These are phyloP conservation scores for Ataeniobius toweri DNA, from an alignment of 2,797 vertebrate species.

Conservation along the genomic window DNA sequence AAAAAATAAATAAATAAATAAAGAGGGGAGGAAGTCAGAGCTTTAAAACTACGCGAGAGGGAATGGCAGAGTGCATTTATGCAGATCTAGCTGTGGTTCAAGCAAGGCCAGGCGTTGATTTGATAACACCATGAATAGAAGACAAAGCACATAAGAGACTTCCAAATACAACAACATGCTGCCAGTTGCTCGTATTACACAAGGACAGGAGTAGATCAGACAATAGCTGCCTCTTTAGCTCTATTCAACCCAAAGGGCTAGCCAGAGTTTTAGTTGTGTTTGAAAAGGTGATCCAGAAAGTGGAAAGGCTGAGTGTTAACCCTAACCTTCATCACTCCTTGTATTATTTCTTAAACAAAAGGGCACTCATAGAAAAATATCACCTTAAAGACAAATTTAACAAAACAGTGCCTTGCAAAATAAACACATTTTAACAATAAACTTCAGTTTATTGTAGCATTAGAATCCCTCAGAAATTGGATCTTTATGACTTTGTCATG, in stretches of 20 bases:
- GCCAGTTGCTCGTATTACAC: conserved; percentile 20
- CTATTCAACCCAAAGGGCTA: conserved; percentile 49
- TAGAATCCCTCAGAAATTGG: background rate
- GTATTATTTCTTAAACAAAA: conserved; percentile 9
- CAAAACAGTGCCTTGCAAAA: background rate
- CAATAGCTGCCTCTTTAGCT: conserved; percentile 38
- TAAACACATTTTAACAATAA: too few relatives aligned
- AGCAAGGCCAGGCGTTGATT: conserved; percentile 66
- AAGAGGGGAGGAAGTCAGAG: conserved; percentile 39
- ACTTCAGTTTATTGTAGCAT: background rate
- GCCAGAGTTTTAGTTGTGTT: conserved; percentile 29
- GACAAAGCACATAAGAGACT: conserved; percentile 46
- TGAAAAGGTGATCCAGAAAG: conserved; percentile 31
- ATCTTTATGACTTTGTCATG: background rate
- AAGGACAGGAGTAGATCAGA: conserved; percentile 54
- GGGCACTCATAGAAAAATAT: background rate
- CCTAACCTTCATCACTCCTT: conserved; percentile 14
- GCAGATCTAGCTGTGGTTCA: conserved; percentile 29
- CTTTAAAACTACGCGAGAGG: conserved; percentile 35
- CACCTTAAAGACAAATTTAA: background rate
- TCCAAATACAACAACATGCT: conserved; percentile 55
- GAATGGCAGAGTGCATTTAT: conserved; percentile 42
- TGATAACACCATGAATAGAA: conserved; percentile 51
- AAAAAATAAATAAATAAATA: background rate
- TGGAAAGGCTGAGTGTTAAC: conserved; percentile 32